Percentiles rank a stretch among this genome's conserved stretches.
phyloP scores from a whole-genome alignment of 2,888 invertebrate genomes.

The Acleris cristana region DNA sequence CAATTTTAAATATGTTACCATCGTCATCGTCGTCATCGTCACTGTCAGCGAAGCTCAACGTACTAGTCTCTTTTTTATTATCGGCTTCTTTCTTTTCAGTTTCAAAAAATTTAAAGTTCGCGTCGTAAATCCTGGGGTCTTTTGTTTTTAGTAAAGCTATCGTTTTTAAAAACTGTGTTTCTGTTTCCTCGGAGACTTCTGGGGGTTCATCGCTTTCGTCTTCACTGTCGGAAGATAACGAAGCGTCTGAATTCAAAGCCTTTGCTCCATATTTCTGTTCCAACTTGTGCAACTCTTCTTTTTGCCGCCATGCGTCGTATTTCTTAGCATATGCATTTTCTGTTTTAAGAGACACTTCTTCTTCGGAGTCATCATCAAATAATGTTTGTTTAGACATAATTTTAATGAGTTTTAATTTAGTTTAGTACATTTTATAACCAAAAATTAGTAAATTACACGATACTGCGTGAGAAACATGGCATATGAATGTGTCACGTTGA shows the following conservation, averaged over 20 bases:
- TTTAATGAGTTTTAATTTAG: slow-evolving; percentile 28
- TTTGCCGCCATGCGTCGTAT: slow-evolving; percentile 92
- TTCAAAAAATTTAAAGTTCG: slow-evolving; percentile 88
- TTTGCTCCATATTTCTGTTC: slow-evolving; percentile 89
- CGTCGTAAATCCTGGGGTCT: slow-evolving; percentile 95
- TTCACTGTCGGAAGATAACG: slow-evolving; percentile 82
- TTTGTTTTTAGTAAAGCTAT: slow-evolving; percentile 93
- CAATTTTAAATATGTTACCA: slow-evolving; percentile 73
- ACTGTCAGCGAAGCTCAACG: slow-evolving; percentile 74
- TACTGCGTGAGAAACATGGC: neutral
- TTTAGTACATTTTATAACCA: slow-evolving; percentile 27
- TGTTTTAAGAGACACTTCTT: slow-evolving; percentile 85
- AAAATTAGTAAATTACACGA: neutral
- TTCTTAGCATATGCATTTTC: slow-evolving; percentile 92
- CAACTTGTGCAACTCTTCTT: slow-evolving; percentile 92
- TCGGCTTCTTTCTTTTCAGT: slow-evolving; percentile 68
- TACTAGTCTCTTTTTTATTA: slow-evolving; percentile 58
- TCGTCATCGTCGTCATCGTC: slow-evolving; percentile 69
- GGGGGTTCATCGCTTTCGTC: slow-evolving; percentile 86
- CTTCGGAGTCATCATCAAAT: slow-evolving; percentile 83
- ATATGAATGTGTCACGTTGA: slow-evolving; percentile 9
- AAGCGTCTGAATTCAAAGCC: slow-evolving; percentile 69
- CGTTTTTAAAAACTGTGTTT: slow-evolving; percentile 94
- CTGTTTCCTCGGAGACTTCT: slow-evolving; percentile 85
- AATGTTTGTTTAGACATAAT: slow-evolving; percentile 67